Base-by-base conservation (phyloP, 2,888 invertebrate genomes). In the Iselma pallidipennis region DNA sequence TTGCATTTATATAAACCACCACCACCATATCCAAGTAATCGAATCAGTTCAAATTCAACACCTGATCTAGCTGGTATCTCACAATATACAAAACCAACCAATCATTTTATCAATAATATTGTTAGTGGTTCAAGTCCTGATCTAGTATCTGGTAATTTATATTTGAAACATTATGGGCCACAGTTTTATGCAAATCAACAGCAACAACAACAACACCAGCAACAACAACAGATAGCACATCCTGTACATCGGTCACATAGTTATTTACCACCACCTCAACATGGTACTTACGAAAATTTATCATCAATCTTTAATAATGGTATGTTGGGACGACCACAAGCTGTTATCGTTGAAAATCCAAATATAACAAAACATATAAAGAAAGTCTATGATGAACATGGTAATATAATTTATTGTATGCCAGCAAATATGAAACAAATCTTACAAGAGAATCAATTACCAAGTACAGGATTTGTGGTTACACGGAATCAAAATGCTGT, bases 21-120 rank as follows among this genome's bases (percentile, higher is more conserved):
- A 0, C 94, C 94, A 0, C 93, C 94, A 0, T 94, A 94, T 81
- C 91, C 92, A 0, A 87, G 88, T 0, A 89, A 88, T 74, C 86
- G 90, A 0, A 82, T 90, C n/a, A 91, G 90, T 53, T 93, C 92
- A 7, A 92, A 91, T 71, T 93, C 92, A 0, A 94, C 94, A 0
- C 94, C 94, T 0, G 94, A 94, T 78, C 80, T 95, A 58, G 93
- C 94, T 0, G 88, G 88, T 1, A 89, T 90, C 1, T 87, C 89
- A 58, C 89, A 89, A 58, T 78, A 78, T 42, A 60, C 76, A 10
- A 80, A 80, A 65, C 78, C 79, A 9, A 77, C 76, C 49, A 68
- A 70, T 37, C 73, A 77, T 28, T 80, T 80, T 64, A 73, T 81
- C 42, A 77, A 77, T 65, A 81, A 72, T 0, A 86, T 89, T 63